These are phyloP conservation scores for Chymomyza costata DNA, from an alignment of 1,140 invertebrate species.

Conservation along the genomic window DNA sequence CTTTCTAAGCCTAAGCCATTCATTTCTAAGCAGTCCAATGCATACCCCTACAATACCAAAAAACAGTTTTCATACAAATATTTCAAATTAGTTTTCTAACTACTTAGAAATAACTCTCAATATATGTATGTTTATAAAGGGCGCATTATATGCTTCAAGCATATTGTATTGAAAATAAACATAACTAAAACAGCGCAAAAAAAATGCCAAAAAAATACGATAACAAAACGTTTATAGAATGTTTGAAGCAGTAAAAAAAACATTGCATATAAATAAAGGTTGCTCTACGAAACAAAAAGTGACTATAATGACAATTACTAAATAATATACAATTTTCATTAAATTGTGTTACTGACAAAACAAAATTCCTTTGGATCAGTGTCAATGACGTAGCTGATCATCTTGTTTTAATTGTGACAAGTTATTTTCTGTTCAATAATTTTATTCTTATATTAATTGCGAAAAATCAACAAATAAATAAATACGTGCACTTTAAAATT, in stretches of 20 bases:
- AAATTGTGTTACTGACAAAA: constrained; percentile 12
- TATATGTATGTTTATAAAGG: constrained; percentile 33
- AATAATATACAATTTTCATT: constrained; percentile 46
- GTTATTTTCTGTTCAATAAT: constrained; percentile 27
- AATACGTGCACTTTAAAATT: constrained; percentile 56
- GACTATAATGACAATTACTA: constrained; percentile 34
- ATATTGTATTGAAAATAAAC: constrained; percentile 44
- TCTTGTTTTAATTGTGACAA: constrained; percentile 48
- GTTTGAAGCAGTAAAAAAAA: constrained; percentile 35
- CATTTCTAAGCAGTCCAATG: constrained; percentile 43
- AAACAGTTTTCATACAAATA: constrained; percentile 43
- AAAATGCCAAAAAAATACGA: constrained; percentile 32
- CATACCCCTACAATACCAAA: constrained; percentile 39
- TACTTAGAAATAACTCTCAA: constrained; percentile 28
- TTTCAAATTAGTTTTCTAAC: constrained; percentile 62
- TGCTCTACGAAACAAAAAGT: constrained; percentile 24
- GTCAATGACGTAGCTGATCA: constrained; percentile 20
- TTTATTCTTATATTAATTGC: constrained; percentile 48
- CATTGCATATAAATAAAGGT: constrained; percentile 33
- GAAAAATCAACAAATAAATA: constrained; percentile 71
- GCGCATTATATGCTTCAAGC: too few species aligned
- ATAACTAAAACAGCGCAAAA: constrained; percentile 49
- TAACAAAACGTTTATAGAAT: constrained; percentile 39
- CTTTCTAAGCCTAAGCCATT: constrained; percentile 43
- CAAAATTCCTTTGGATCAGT: constrained; percentile 2